A percentile compares a stretch with the other conserved stretches of the same genome.
These are phyloP conservation scores for Drosophila nikananu DNA, from an alignment of 1,140 invertebrate species.

Conservation along the genomic window DNA sequence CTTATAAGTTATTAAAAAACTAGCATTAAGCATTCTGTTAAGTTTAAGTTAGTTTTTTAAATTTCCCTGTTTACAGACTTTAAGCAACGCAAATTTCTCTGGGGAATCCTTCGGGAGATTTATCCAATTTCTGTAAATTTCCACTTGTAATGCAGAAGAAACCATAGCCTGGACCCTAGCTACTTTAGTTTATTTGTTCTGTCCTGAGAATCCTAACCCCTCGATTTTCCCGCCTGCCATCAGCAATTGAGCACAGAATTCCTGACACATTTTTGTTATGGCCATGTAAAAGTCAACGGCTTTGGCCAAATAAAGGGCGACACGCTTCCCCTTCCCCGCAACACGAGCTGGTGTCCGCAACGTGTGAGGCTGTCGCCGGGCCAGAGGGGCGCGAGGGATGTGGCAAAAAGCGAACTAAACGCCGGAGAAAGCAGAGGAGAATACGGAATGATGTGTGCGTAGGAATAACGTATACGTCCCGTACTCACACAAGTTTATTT, in stretches of 20 bases:
- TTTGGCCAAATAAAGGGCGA: slow-evolving; percentile 66
- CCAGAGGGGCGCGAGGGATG: neutral
- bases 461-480: slow-evolving; percentile 24
- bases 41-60: neutral
- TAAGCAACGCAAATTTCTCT: neutral
- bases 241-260: slow-evolving; percentile 54
- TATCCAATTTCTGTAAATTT: slow-evolving; percentile 13
- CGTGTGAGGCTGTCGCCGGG: slow-evolving; percentile 47
- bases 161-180: slow-evolving; percentile 25
- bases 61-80: too few species aligned
- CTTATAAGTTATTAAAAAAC: too few species aligned
- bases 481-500: slow-evolving; percentile 29
- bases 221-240: slow-evolving; percentile 6
- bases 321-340: slow-evolving; percentile 10
- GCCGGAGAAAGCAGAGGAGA: slow-evolving; percentile 35
- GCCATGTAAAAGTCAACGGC: slow-evolving; percentile 71
- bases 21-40: too few species aligned
- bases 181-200: slow-evolving; percentile 48
- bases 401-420: slow-evolving; percentile 35
- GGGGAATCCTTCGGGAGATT: neutral
- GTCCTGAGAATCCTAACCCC: neutral
- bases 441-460: slow-evolving; percentile 50
- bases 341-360: slow-evolving; percentile 44
- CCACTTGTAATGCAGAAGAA: slow-evolving; percentile 29
- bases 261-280: slow-evolving; percentile 67